These are phyloP conservation scores for Aleiodes sp. DNA, from an alignment of 1,140 invertebrate genomes.

Conservation along the genomic window DNA sequence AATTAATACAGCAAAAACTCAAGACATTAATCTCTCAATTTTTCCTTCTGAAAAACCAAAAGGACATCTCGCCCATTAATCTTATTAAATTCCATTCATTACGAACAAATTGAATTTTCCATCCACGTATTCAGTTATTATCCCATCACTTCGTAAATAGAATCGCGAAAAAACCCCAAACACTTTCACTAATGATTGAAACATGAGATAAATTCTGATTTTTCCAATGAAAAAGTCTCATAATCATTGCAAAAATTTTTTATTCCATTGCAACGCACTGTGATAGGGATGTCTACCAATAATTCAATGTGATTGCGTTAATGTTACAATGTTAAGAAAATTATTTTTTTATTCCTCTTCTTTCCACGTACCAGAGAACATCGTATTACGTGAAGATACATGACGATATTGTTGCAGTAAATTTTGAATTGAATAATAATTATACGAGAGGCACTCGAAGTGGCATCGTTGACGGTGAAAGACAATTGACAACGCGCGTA, in stretches of 20 bases:
- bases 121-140: neutral
- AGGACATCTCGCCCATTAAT: too few relatives aligned
- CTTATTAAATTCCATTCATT: too few relatives aligned
- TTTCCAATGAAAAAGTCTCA: neutral
- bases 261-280: constrained; percentile 5
- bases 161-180: neutral
- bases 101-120: too few relatives aligned
- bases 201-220: neutral
- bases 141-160: too few relatives aligned
- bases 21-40: too few relatives aligned
- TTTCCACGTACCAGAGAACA: constrained; percentile 22
- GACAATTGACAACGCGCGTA: neutral
- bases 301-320: constrained; percentile 7
- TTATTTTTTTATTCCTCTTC: neutral
- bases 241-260: constrained; percentile 4
- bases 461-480: constrained; percentile 10
- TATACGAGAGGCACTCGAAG: neutral
- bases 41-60: too few relatives aligned
- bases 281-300: neutral
- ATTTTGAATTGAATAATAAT: neutral
- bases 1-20: too few relatives aligned
- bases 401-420: neutral
- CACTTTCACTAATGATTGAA: constrained; percentile 26
- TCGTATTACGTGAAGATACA: constrained; percentile 13
- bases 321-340: neutral